Evolutionary conservation across 2,113 vertebrate genomes (phyloP), one percentile per base, ranked within the genome.

Genomic region (Eupsittula cactorum): DNA sequence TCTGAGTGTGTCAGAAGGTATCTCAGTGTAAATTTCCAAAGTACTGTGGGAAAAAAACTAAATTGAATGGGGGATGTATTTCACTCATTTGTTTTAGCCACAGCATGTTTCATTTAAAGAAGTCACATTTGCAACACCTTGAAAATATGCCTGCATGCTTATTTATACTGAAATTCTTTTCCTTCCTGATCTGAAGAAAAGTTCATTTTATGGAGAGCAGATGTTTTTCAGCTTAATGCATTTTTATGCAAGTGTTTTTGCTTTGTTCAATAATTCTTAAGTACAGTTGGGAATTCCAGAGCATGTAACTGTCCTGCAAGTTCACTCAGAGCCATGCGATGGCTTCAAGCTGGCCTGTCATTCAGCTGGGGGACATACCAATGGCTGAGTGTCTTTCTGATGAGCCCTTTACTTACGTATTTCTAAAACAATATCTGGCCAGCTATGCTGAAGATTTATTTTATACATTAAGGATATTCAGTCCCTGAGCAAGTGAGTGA

Each of bases 181-280:
- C 95, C 77, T 92, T 91, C 88, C 86, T 94, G 86, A 96, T 93
- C 80, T 91, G 90, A 97, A 93, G 91, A 94, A 93, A 95, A 94
- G 91, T 94, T 92, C 88, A 27, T 92, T 95, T 96, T 95, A 96
- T 92, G 83, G 96, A 82, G 62, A 95, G 89, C 96, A 96, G 95
- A 93, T 97, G 93, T 94, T 91, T 96, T 95, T 89, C 79, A 82
- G 95, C 92, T 96, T 94, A 93, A 91, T 96, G 91, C 83, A 70
- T 93, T 96, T 96, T 96, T 92, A 96, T 96, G 95, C 96, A 44
- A 57, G 67, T 96, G 94, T 96, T 96, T 89, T 87, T 88, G 74
- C 86, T 96, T 97, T 94, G 91, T 97, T 96, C 93, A 95, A 91
- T 96, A 96, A 95, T 73, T 97, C 92, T 89, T 85, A 81, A 69